Evolutionary conservation across 1,140 invertebrate genomes (phyloP), one percentile per base, ranked within the genome.

Genomic region (Dendroctonus valens): DNA sequence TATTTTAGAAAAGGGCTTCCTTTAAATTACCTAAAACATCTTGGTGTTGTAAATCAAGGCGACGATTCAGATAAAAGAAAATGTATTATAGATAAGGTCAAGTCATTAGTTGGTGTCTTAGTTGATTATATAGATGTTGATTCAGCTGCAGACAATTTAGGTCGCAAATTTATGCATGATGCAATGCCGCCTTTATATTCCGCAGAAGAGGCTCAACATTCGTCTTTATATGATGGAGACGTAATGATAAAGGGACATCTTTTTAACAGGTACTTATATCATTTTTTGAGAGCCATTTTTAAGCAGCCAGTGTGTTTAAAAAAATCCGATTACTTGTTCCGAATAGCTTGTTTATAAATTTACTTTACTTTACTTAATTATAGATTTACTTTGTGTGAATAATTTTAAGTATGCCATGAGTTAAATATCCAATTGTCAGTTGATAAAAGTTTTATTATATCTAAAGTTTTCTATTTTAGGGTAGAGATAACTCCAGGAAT

Each of bases 111-210:
- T 64, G 72, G 78, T 9, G 85, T 84, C 71, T 71, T 94, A 65
- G 76, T 87, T 41, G 77, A 86, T 26, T 81, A 89, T 73, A 77
- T 90, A 7, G 86, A 91, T 15, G 78, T 96, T 48, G 93, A 97
- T 80, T 81, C 85, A 26, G 91, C 90, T 53, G 91, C 90, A 14
- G 96, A 98, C 80, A 85, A 92, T 79, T 83, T 96, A 80, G 89
- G 87, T 2, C 92, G 90, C 72, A 83, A 86, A 65, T 92, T 89
- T 68, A 89, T 96, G 68, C 89, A 93, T 72, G 91, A 93, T 78
- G 90, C 89, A n/a, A 76, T 98, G 52, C 96, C 96, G 2, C 95
- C 95, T 0, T 81, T 87, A 42, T 75, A 96, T 0, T 82, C 80
- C 46, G 76, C 84, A 69, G 78, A 81, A 50, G 92, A 95, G 77